Evolutionary conservation across 2,888 invertebrate species (phyloP).

Genomic region (Thumatha senex): DNA sequence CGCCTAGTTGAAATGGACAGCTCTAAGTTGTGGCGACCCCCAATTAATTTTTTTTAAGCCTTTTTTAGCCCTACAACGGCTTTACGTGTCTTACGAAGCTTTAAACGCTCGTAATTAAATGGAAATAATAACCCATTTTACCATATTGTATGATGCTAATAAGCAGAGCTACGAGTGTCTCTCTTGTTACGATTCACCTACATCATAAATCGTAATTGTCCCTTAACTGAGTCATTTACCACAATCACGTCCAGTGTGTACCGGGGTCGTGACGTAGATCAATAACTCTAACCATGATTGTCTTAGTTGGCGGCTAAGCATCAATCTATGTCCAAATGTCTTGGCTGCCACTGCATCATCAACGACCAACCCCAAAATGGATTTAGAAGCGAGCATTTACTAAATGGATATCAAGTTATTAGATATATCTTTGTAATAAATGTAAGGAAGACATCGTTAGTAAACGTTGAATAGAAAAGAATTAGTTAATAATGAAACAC

Average conservation of each 20-base stretch:
- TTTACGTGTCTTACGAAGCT: too few relatives aligned
- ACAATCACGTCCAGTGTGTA: background rate
- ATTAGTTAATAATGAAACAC: too few relatives aligned
- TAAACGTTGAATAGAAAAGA: background rate
- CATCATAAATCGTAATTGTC: background rate
- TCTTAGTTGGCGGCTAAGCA: slow-evolving; percentile 20
- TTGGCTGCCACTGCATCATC: slow-evolving; percentile 18
- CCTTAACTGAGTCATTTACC: background rate
- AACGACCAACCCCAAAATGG: slow-evolving; percentile 19
- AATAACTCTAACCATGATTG: slow-evolving; percentile 12
- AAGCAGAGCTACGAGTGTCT: too few relatives aligned
- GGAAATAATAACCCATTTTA: too few relatives aligned
- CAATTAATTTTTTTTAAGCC: too few relatives aligned
- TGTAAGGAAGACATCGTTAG: background rate
- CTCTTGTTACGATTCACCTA: background rate
- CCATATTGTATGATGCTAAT: too few relatives aligned
- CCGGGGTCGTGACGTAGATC: slow-evolving; percentile 4
- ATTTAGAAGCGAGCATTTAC: background rate
- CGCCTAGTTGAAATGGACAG: too few relatives aligned
- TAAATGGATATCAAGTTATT: background rate
- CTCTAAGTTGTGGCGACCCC: too few relatives aligned
- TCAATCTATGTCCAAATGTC: slow-evolving; percentile 33
- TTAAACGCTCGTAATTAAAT: too few relatives aligned
- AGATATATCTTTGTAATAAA: background rate
- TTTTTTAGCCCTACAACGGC: too few relatives aligned